A percentile compares a stretch with the other conserved stretches of the same genome.
phyloP scores from a whole-genome alignment of 2,113 vertebrate species.

The Leucoraja erinaceus region DNA sequence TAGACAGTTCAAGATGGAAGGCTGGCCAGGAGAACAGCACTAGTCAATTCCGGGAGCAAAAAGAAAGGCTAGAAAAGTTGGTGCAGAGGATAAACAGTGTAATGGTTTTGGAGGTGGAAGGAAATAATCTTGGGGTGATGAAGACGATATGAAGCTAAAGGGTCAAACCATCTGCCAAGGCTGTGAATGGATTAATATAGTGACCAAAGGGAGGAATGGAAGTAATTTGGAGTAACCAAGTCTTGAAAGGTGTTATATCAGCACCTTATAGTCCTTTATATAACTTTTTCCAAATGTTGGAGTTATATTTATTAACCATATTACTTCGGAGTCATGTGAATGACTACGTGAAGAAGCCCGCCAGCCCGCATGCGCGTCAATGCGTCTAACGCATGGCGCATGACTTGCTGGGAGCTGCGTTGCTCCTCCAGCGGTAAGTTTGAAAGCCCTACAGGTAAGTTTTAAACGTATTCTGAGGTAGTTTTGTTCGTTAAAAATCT shows the following conservation, averaged over 20 bases:
- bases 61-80: neutral
- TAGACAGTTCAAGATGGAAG: neutral
- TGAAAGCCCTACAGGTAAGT: too few species aligned
- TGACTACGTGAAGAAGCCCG: too few species aligned
- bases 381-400: too few species aligned
- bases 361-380: too few species aligned
- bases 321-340: too few species aligned
- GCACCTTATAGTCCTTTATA: neutral
- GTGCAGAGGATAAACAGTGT: neutral
- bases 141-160: neutral
- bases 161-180: neutral
- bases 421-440: too few species aligned
- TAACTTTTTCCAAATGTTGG: constrained; percentile 40
- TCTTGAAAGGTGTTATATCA: neutral
- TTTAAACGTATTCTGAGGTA: too few species aligned
- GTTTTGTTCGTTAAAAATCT: too few species aligned
- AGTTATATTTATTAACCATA: constrained; percentile 41
- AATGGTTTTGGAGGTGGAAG: neutral
- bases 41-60: neutral
- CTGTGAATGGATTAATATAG: neutral
- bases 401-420: too few species aligned
- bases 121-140: neutral
- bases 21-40: neutral
- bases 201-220: neutral
- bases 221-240: neutral